A percentile compares a stretch with the other conserved stretches of the same genome.
These are phyloP conservation scores for Urocitellus parryii DNA, from an alignment of 2,113 vertebrate species.

Conservation along the genomic window DNA sequence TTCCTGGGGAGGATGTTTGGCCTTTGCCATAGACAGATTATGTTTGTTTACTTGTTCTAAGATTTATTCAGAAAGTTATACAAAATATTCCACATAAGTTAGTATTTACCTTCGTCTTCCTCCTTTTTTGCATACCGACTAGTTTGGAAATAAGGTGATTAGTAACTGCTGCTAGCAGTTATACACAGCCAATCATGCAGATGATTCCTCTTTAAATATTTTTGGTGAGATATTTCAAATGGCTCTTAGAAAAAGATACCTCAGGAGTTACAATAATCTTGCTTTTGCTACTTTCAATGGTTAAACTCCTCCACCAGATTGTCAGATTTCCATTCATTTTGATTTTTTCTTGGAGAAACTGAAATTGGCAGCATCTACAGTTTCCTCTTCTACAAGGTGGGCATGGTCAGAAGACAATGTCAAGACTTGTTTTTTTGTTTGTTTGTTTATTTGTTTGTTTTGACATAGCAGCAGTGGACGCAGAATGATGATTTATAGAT, in stretches of 20 bases:
- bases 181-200: too few species aligned
- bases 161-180: neutral
- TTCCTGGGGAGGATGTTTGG: neutral
- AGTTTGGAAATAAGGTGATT: neutral
- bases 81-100: neutral
- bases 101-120: neutral
- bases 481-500: neutral
- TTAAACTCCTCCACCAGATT: neutral
- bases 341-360: neutral
- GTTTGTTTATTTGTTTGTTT: neutral
- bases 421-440: neutral
- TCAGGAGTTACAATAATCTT: neutral
- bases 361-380: too few species aligned
- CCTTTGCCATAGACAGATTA: fast-evolving
- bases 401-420: neutral
- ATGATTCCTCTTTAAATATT: neutral
- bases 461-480: neutral
- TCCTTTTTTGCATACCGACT: neutral
- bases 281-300: neutral
- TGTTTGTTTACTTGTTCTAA: neutral
- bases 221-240: neutral
- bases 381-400: neutral
- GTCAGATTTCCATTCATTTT: neutral
- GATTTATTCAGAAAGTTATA: neutral
- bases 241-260: neutral